phyloP scores from a whole-genome alignment of 2,888 invertebrate species.

The Amiota communis region DNA sequence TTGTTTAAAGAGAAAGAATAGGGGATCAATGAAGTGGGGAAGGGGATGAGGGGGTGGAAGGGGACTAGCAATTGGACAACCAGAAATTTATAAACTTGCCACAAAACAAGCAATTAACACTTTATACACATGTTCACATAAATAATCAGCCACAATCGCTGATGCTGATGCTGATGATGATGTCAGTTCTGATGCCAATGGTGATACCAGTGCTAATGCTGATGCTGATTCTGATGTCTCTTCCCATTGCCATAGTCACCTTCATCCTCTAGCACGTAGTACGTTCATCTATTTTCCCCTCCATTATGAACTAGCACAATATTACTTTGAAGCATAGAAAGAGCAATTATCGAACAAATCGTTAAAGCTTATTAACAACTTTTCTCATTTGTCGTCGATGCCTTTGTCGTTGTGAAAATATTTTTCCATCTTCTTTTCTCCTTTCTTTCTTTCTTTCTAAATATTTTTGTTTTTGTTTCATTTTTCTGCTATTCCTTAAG shows the following conservation, averaged over 20 bases:
- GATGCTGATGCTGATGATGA: too few species aligned
- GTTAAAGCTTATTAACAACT: slow-evolving; percentile 30
- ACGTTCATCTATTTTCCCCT: not conserved
- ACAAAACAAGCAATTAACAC: slow-evolving; percentile 31
- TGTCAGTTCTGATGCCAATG: too few species aligned
- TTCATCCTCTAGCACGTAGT: not conserved
- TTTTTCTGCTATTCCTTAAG: not conserved
- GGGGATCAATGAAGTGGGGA: too few species aligned
- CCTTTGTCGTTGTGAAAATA: slow-evolving; percentile 8
- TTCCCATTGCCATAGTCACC: not conserved
- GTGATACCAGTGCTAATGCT: too few species aligned
- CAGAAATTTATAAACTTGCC: slow-evolving; percentile 14
- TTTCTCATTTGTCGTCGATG: slow-evolving; percentile 22
- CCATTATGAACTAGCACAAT: not conserved
- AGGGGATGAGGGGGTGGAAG: too few species aligned
- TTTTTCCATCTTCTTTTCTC: not conserved
- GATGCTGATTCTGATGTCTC: too few species aligned
- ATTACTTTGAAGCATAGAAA: not conserved
- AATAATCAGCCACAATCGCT: slow-evolving; percentile 9
- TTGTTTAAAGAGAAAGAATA: too few species aligned
- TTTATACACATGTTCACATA: slow-evolving; percentile 28
- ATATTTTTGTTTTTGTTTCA: not conserved
- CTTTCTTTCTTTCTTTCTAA: not conserved
- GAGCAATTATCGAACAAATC: slow-evolving; percentile 30
- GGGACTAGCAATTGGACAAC: too few species aligned